Conservation (phyloP, 2,797 vertebrate genomes). For the Thaleichthys pacificus region DNA sequence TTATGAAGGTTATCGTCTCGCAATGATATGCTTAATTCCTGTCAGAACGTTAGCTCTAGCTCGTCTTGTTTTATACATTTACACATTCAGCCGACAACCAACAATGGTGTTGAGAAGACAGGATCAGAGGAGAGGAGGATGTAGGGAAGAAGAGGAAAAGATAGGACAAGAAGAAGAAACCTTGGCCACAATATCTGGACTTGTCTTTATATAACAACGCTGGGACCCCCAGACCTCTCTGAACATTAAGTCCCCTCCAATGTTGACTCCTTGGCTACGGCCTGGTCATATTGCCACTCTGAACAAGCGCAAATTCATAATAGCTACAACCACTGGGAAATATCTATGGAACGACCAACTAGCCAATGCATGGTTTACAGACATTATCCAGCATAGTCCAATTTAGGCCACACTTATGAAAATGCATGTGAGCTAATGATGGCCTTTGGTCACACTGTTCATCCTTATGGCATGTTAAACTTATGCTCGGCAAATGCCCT, state of each 20-base stretch:
- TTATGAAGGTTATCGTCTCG: no score
- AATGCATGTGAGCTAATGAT: background rate
- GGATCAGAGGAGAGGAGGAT: conserved; percentile 24
- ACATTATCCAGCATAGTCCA: background rate
- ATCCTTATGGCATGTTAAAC: background rate
- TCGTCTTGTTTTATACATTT: no score
- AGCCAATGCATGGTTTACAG: background rate
- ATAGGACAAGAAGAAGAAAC: conserved; percentile 34
- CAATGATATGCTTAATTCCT: no score
- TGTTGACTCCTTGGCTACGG: no score
- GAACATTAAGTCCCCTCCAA: no score
- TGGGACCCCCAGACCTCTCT: no score
- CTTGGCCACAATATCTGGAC: no score
- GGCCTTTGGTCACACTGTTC: background rate
- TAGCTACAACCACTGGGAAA: no score
- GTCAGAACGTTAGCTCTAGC: no score
- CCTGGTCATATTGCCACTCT: no score
- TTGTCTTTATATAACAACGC: no score
- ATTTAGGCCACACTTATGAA: background rate
- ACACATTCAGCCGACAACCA: background rate
- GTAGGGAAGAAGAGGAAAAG: conserved; percentile 5
- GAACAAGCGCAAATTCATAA: no score
- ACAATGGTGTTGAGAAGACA: conserved; percentile 5
- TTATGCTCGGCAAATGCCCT: background rate
- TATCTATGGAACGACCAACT: background rate